These are phyloP conservation scores for Merops nubicus DNA, from an alignment of 2,113 vertebrate genomes.

Conservation along the genomic window DNA sequence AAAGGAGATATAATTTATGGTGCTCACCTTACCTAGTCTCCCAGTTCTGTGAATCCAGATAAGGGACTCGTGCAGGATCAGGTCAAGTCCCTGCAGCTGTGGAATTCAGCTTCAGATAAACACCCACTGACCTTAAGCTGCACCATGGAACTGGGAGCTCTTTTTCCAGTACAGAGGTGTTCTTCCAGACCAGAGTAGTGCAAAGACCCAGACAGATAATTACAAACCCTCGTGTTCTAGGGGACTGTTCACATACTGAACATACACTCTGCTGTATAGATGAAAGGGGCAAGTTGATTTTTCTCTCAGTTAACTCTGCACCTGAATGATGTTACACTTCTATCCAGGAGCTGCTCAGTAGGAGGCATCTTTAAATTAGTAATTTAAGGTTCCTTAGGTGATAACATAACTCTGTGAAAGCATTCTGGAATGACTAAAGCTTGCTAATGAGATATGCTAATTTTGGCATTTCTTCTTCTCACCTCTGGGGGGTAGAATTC, in stretches of 20 bases:
- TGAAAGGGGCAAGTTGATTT: background rate
- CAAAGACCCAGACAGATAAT: background rate
- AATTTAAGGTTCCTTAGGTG: background rate
- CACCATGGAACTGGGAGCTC: accelerated
- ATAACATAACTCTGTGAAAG: accelerated
- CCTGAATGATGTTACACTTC: accelerated
- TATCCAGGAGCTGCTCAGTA: accelerated
- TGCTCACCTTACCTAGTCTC: background rate
- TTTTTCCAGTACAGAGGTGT: background rate
- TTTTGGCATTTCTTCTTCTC: background rate
- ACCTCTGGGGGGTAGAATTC: conserved; percentile 78
- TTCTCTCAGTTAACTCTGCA: background rate
- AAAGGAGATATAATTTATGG: background rate
- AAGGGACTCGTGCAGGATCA: background rate
- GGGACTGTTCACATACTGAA: background rate
- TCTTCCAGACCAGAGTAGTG: background rate
- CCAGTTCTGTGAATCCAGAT: background rate
- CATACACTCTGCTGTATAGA: accelerated
- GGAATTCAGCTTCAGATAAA: background rate
- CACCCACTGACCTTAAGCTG: background rate
- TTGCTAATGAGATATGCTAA: background rate
- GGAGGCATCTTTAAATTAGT: background rate
- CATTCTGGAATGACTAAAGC: background rate
- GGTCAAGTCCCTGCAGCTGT: background rate
- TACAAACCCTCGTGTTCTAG: background rate